Percentiles rank a stretch among this genome's conserved stretches.
Evolutionary conservation across 2,888 invertebrate genomes (phyloP).

Genomic region (Nephrotoma guestfalica): DNA sequence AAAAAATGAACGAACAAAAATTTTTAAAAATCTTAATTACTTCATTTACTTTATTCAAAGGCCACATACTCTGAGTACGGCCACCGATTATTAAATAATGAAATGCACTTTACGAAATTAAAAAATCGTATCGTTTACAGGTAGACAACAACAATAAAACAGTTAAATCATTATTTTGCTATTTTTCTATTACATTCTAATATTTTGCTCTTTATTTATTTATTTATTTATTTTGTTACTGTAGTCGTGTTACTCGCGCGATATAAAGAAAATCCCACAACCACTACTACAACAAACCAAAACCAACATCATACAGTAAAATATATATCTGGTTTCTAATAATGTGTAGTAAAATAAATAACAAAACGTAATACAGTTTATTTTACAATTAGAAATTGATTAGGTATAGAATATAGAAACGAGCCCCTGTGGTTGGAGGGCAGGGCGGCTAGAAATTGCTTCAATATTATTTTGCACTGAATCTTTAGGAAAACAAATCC

Average conservation of each 20-base stretch:
- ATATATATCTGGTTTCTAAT: not conserved
- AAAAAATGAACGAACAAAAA: not conserved
- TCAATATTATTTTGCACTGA: no score
- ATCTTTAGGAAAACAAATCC: no score
- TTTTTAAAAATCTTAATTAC: not conserved
- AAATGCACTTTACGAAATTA: not conserved
- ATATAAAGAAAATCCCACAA: not conserved
- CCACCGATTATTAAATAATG: not conserved
- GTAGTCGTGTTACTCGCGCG: not conserved
- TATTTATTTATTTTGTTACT: not conserved
- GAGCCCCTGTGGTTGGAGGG: no score
- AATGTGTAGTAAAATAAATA: not conserved
- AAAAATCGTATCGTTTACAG: not conserved
- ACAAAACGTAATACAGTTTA: not conserved
- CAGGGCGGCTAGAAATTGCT: no score
- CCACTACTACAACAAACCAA: not conserved
- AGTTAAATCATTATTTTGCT: not conserved
- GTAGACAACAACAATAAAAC: not conserved
- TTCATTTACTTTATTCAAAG: not conserved
- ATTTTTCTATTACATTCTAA: not conserved
- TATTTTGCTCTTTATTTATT: not conserved
- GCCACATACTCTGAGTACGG: not conserved
- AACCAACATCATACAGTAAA: not conserved
- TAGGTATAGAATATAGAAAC: not conserved
- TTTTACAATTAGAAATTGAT: not conserved